Base-by-base conservation (phyloP, 2,113 vertebrate genomes). In the Acrocephalus arundinaceus region DNA sequence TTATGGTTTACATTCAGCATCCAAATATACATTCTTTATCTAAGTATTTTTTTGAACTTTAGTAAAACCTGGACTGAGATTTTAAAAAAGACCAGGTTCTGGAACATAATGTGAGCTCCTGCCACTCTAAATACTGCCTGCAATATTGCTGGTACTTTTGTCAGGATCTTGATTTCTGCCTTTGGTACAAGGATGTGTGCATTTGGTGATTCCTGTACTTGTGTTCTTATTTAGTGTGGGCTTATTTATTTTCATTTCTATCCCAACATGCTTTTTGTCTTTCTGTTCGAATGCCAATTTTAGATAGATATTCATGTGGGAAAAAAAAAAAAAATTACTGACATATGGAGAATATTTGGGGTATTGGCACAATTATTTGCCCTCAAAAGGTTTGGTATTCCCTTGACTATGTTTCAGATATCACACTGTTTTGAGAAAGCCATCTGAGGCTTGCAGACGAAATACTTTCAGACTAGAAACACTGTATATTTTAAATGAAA, bases 391-490 rank as follows among this genome's bases (percentile, higher is more conserved):
- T 78, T 91, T 94, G 46, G 17, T 85, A 85, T 70, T 66, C 22
- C 27, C 79, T 91, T 90, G 68, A 79, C 52, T 94, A n/a, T 77
- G 19, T 91, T 94, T 88, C 76, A 93, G 78, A 70, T 95, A 93
- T 93, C 82, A 63, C 27, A 83, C 55, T 86, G 33, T 86, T 90
- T 86, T 63, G 25, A 72, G 52, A 95, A 91, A 95, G 12, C 15
- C 21, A 77, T 59, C 54, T 81, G 49, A 91, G 74, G 21, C 54
- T 83, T 20, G 72, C 20, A 91, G 79, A 73, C 31, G 93, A 87
- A 83, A 45, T 81, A 24, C 9, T 86, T 82, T 80, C 24, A 82
- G 85, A 23, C 86, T 77, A 59, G 62, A 75, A 85, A 94, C 37
- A 73, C 43, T 45, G 25, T 31, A 31, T 79, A 68, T 78, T 87